phyloP scores from a whole-genome alignment of 2,888 invertebrate genomes.

The Eristalis arbustorum region DNA sequence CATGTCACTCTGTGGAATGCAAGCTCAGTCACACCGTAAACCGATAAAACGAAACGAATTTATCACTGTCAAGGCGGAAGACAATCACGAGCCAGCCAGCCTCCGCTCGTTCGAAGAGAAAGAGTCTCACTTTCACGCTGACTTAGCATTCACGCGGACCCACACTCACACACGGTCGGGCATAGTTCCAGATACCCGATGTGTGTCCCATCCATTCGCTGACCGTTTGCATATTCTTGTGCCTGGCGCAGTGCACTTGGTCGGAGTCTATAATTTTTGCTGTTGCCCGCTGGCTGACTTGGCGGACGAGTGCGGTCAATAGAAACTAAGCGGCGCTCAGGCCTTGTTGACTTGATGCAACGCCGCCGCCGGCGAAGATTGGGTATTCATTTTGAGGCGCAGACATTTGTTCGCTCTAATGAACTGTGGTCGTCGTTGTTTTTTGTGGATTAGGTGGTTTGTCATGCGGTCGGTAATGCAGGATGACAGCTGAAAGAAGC shows the following conservation, averaged over 20 bases:
- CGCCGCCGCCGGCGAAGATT: background rate
- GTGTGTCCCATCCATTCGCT: slow-evolving; percentile 6
- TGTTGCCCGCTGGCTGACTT: background rate
- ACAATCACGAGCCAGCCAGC: slow-evolving; percentile 22
- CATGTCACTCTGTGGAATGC: slow-evolving; percentile 36
- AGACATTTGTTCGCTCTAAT: background rate
- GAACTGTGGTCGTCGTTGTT: background rate
- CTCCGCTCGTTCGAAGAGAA: slow-evolving; percentile 8
- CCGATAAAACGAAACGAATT: slow-evolving; percentile 38
- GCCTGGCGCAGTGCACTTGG: background rate
- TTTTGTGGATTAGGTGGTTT: no score
- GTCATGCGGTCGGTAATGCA: no score
- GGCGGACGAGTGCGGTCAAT: background rate
- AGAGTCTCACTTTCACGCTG: slow-evolving; percentile 46
- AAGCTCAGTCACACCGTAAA: slow-evolving; percentile 17
- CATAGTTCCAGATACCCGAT: background rate
- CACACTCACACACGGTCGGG: background rate
- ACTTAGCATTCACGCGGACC: background rate
- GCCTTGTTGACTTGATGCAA: background rate
- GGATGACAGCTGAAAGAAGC: no score
- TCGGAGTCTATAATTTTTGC: background rate
- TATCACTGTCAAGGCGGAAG: slow-evolving; percentile 46
- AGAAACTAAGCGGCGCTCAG: background rate
- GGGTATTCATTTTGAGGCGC: background rate
- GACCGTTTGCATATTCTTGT: background rate